Evolutionary conservation across 2,113 vertebrate genomes (phyloP).

Genomic region (Oncorhynchus mykiss): DNA sequence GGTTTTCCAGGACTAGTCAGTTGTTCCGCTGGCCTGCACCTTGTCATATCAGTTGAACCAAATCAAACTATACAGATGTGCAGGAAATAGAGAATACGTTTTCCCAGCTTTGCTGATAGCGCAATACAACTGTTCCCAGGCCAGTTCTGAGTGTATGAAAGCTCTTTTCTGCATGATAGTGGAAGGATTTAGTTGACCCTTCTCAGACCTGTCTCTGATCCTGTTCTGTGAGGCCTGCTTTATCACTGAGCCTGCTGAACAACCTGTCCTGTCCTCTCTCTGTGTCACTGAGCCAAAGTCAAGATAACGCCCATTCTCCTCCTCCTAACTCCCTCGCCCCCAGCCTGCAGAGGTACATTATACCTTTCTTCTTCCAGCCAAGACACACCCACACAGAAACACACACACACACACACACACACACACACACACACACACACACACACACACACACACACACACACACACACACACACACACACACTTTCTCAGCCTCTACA

Average conservation of each 20-base stretch:
- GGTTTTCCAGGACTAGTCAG: too few species aligned
- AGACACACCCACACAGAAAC: conserved; percentile 1
- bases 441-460: conserved; percentile 34
- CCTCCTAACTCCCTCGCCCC: conserved; percentile 9
- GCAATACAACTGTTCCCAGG: not conserved
- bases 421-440: conserved; percentile 34
- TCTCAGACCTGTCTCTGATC: not conserved
- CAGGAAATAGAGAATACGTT: too few species aligned
- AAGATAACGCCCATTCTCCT: conserved; percentile 14
- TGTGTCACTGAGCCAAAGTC: conserved; percentile 36
- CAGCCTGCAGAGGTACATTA: not conserved
- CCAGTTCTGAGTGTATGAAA: not conserved
- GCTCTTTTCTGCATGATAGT: not conserved
- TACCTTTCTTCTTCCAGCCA: not conserved
- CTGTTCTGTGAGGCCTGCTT: not conserved
- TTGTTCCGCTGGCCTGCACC: too few species aligned
- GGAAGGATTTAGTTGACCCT: not conserved
- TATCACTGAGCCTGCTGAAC: conserved; percentile 2
- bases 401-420: conserved; percentile 34
- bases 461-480: conserved; percentile 16
- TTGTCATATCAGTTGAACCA: too few species aligned
- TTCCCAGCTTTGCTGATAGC: too few species aligned
- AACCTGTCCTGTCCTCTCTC: conserved; percentile 7
- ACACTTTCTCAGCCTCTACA: conserved; percentile 6
- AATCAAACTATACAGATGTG: too few species aligned